These are phyloP conservation scores for Carlito syrichta DNA, from an alignment of 2,113 vertebrate species.

Conservation along the genomic window DNA sequence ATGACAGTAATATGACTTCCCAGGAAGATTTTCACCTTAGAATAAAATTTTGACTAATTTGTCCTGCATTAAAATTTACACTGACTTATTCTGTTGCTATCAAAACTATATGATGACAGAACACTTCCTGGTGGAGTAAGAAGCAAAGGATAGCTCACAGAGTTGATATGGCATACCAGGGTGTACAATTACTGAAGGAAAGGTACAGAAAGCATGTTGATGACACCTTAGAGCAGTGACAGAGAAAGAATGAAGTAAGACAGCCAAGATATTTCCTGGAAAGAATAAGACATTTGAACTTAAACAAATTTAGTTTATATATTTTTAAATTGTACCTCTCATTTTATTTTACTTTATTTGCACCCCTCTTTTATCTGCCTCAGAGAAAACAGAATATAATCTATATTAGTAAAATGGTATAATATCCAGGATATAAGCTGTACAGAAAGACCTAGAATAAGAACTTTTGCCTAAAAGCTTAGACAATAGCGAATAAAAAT, in stretches of 20 bases:
- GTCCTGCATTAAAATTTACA: background rate
- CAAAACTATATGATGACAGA: conserved; percentile 37
- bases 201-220: background rate
- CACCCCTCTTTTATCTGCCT: background rate
- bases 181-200: background rate
- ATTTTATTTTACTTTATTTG: too few relatives aligned
- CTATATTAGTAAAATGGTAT: background rate
- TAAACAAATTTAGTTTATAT: background rate
- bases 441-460: background rate
- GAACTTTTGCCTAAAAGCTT: background rate
- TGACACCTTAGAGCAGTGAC: background rate
- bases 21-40: background rate
- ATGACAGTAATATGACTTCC: background rate
- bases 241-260: background rate
- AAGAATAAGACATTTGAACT: background rate
- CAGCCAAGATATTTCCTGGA: background rate
- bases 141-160: background rate
- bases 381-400: background rate
- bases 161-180: background rate
- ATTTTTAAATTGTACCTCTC: background rate
- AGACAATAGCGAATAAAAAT: background rate
- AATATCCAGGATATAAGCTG: too few relatives aligned
- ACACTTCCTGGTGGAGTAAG: background rate
- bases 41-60: conserved; percentile 22
- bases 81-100: conserved; percentile 27